Evolutionary conservation across 2,113 vertebrate genomes (phyloP), one percentile per base, ranked within the genome.

Genomic region (Phodopus roborovskii): DNA sequence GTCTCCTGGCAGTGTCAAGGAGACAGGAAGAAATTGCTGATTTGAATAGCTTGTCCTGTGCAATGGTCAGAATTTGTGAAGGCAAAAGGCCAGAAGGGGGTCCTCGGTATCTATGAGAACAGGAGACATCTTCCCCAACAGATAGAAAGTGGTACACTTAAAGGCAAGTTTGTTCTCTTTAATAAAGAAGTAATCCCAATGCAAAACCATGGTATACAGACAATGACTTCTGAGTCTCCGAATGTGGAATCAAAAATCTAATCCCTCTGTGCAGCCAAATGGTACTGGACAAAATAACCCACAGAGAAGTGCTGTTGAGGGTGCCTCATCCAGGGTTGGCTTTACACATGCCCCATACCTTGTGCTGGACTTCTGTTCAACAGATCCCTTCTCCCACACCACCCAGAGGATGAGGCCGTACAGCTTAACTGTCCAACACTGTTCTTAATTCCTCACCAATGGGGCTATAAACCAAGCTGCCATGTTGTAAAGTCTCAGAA

Each of bases 171-270:
- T 90, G 42, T 28, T 71, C 26, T 82, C 26, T 84, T 83, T n/a
- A 85, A 64, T n/a, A 75, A 94, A 82, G n/a, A 92, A 90, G 93
- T 75, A 58, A 56, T 42, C 68, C 42, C 81, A 96, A 81, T 28
- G 87, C 8, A 33, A 45, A 70, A 48, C 48, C 89, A 62, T 75
- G 78, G 73, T n/a, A 84, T 81, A 30, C 42, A 94, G 78, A 81
- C 16, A 86, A 53, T 79, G n/a, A 84, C 39, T 50, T 95, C 10
- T 17, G 7, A 62, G 71, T 95, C 42, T 75, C 66, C 1, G 1
- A 62, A 92, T 92, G 42, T 58, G 26, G 56, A 92, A 92, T 88
- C 74, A 71, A 73, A 91, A 77, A 39, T 45, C 42, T n/a, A 70
- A 82, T 64, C 26, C 62, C n/a, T 17, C 74, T 82, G 17, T 70